These are phyloP conservation scores for Microtus richardsoni DNA, from an alignment of 2,113 vertebrate genomes.

Conservation along the genomic window DNA sequence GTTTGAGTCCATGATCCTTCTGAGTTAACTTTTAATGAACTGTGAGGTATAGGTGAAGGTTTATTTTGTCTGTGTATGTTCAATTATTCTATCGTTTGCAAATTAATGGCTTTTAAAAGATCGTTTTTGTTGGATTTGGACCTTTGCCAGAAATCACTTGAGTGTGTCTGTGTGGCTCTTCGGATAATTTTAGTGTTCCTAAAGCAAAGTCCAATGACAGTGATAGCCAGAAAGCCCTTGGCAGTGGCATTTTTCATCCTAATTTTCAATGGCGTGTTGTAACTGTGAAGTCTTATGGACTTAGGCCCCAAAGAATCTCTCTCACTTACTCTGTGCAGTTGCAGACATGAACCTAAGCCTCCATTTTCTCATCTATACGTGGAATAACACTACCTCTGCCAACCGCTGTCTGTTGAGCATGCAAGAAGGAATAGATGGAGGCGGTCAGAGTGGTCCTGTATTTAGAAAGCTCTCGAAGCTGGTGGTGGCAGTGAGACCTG, in stretches of 20 bases:
- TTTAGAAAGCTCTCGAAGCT: neutral
- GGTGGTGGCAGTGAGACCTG: neutral
- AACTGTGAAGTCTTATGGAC: neutral
- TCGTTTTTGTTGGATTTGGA: neutral
- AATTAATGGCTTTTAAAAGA: neutral
- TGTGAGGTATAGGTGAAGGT: neutral
- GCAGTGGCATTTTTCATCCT: neutral
- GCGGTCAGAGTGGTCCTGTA: neutral
- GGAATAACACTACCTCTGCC: neutral
- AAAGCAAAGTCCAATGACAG: neutral
- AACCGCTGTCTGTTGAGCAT: neutral
- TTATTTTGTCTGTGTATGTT: neutral
- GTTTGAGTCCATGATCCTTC: constrained; percentile 17
- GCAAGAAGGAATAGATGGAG: neutral
- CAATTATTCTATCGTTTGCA: neutral
- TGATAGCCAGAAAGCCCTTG: constrained; percentile 4
- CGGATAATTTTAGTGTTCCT: constrained; percentile 17
- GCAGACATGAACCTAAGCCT: neutral
- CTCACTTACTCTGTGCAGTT: neutral
- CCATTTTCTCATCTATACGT: neutral
- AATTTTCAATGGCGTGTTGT: constrained; percentile 3
- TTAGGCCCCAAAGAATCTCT: constrained; percentile 11
- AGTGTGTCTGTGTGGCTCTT: neutral
- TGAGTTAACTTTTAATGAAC: constrained; percentile 34
- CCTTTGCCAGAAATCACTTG: constrained; percentile 13